These are phyloP conservation scores for Centroberyx gerrardi DNA, from an alignment of 2,797 vertebrate genomes.

Conservation along the genomic window DNA sequence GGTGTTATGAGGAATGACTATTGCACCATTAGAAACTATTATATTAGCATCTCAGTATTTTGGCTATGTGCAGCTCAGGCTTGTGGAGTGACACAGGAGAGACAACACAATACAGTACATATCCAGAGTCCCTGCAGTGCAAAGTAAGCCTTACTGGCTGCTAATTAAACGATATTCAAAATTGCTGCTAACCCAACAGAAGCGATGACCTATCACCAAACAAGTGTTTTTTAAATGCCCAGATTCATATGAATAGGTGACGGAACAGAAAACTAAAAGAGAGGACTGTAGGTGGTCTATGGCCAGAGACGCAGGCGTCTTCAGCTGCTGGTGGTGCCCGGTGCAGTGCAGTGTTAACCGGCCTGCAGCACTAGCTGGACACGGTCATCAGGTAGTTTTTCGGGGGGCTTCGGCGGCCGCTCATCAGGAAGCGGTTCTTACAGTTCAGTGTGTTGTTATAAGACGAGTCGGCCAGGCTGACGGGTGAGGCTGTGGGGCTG, in stretches of 20 bases:
- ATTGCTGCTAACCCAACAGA: background rate
- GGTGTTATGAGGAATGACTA: slow-evolving; percentile 22
- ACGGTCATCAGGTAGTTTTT: slow-evolving; percentile 96
- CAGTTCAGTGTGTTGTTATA: too few relatives aligned
- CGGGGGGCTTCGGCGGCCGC: slow-evolving; percentile 74
- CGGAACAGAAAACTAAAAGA: slow-evolving; percentile 18
- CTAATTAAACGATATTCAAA: slow-evolving; percentile 13
- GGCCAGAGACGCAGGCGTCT: background rate
- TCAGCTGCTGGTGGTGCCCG: background rate
- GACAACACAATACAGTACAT: too few relatives aligned
- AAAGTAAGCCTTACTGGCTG: slow-evolving; percentile 22
- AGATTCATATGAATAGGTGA: slow-evolving; percentile 18
- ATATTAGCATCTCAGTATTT: slow-evolving; percentile 16
- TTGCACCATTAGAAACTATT: slow-evolving; percentile 37
- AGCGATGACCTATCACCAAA: slow-evolving; percentile 12
- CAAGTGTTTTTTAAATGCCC: slow-evolving; percentile 49
- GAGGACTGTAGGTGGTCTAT: slow-evolving; percentile 22
- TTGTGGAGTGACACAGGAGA: too few relatives aligned
- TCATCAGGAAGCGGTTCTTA: too few relatives aligned
- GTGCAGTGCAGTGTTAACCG: too few relatives aligned
- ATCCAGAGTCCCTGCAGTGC: slow-evolving; percentile 15
- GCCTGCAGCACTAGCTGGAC: slow-evolving; percentile 84
- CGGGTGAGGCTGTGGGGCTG: background rate
- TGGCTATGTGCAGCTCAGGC: too few relatives aligned
- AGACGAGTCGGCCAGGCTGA: too few relatives aligned